phyloP scores from a whole-genome alignment of 92 coral and sea anemone genomes.

The Paramuricea clavata region DNA sequence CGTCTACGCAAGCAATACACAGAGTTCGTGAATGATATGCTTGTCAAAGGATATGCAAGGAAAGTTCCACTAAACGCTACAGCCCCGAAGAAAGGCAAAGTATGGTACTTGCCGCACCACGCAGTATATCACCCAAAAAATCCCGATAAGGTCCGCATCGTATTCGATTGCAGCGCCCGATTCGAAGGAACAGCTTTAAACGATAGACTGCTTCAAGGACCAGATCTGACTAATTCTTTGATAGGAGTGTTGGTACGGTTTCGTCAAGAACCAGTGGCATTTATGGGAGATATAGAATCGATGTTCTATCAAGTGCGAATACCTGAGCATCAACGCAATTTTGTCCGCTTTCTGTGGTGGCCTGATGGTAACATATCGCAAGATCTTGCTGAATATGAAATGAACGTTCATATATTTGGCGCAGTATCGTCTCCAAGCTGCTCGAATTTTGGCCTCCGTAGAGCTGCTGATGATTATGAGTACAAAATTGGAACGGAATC shows the following conservation, averaged over 20 bases:
- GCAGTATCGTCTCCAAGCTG: conserved; percentile 40
- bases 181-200: conserved; percentile 49
- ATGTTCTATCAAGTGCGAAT: conserved; percentile 46
- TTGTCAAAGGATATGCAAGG: conserved; percentile 16
- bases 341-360: conserved; percentile 33
- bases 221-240: conserved; percentile 30
- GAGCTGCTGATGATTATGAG: conserved; percentile 35
- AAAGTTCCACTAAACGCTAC: conserved; percentile 17
- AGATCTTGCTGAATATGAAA: conserved; percentile 32
- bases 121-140: conserved; percentile 36
- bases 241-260: conserved; percentile 33
- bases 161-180: conserved; percentile 48
- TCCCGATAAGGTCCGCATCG: conserved; percentile 23
- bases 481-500: conserved; percentile 25
- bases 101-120: conserved; percentile 52
- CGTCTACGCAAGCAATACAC: conserved; percentile 9
- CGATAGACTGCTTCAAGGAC: conserved; percentile 50
- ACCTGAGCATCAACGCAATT: conserved; percentile 19
- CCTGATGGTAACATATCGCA: conserved; percentile 12
- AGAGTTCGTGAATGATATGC: conserved; percentile 32
- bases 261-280: conserved; percentile 28
- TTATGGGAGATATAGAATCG: conserved; percentile 50
- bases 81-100: conserved; percentile 37
- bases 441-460: conserved; percentile 21
- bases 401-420: conserved; percentile 47